Evolutionary conservation across 1,140 invertebrate species (phyloP), one percentile per base, ranked within the genome.

Genomic region (Bemisia tabaci): DNA sequence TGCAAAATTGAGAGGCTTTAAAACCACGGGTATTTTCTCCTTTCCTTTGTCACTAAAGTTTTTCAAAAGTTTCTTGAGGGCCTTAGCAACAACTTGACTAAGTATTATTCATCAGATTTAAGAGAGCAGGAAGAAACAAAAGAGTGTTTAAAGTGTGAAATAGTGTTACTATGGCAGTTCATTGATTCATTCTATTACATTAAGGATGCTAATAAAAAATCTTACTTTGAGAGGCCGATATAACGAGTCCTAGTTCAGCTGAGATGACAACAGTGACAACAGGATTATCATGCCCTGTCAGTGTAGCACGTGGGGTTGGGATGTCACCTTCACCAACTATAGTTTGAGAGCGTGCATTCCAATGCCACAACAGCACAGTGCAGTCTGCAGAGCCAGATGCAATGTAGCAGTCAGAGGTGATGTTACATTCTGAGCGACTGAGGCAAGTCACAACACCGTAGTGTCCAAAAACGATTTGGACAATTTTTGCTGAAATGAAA

Each of bases 371-470:
- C 60, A 98, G 82, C 9, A 99, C 93, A 0, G 96, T 98, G 77
- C 96, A 98, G 78, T 99, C 97, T 12, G 95, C 91, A 48, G 93
- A 95, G 26, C 96, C 97, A 1, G 95, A 97, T 0, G 95, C 95
- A 66, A 99, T 89, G 78, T 98, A 99, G 78, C 95, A 99, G 79
- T 99, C 96, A 2, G 95, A 95, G 26, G 94, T 97, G 63, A 98
- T 94, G 78, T 97, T 98, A 77, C 95, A 97, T 77, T 99, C 97
- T 12, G 95, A 98, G 17, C 96, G 84, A 0, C 92, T 92, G 65
- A 97, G 80, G 79, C 96, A 98, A 1, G 96, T 99, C 60, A 99
- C 96, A 21, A 99, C 92, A 68, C 95, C 96, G 79, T 96, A 98
- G 78, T 99, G 97, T 0, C 96, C 96, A 79, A 97, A 99, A 22